Evolutionary conservation across 37 sponge, comb jelly and placozoan species (phyloP), one percentile per base, ranked within the genome.

Genomic region (Aplysina aerophoba): DNA sequence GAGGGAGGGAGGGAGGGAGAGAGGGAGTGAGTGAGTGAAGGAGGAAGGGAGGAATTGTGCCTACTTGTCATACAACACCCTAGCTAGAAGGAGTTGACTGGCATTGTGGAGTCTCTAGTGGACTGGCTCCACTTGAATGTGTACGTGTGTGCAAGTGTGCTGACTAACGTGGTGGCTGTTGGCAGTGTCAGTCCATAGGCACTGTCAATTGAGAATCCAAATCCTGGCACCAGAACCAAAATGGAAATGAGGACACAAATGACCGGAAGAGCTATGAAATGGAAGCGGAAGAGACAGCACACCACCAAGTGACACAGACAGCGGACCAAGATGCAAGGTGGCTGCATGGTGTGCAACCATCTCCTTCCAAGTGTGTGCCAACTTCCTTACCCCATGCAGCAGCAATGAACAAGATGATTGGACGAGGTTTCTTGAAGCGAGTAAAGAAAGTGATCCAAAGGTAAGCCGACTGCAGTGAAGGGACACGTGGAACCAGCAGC

Each of bases 371-470:
- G 59, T 58, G 60, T 38, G 22, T 64, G 12, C 14, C 64, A 14
- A 15, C 21, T 24, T 19, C 27, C 64, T 88, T 75, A 88, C 93
- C 91, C 88, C 91, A 93, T 38, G 79, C 72, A 53, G 79, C 44
- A 0, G 88, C 19, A 24, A 90, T 80, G 86, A 88, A 93, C 31
- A 82, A 38, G 24, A 90, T 44, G 13, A 93, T 27, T 8, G 78
- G 78, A 40, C 54, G 20, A 21, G 94, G 91, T 34, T 93, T 90
- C 17, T 83, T 85, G 28, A 88, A 91, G 55, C 61, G 67, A 24
- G 83, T 90, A 57, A 88, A 85, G 71, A 93, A 88, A 44, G 79
- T 90, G 50, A 88, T 36, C 94, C 94, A 93, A 41, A 93, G 83
- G 16, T 87, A 69, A 4, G 88, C 57, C n/a, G 86, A 85, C 92